Conservation (phyloP, 2,797 vertebrate species). For the Kryptolebias ocellatus region DNA sequence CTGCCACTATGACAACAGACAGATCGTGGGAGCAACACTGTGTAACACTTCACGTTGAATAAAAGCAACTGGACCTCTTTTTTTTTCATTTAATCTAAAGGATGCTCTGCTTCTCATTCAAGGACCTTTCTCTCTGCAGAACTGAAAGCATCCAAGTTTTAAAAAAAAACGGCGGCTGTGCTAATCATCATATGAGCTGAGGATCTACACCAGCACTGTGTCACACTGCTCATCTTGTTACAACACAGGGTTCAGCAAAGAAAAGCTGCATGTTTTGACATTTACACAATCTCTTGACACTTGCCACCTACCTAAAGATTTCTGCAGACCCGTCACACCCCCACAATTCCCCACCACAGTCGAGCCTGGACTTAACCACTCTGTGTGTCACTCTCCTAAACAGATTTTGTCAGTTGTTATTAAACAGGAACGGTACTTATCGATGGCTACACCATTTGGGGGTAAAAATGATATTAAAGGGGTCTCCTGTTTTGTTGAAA, state of each 20-base stretch:
- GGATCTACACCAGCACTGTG: neutral
- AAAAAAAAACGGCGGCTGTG: neutral
- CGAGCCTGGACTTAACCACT: neutral
- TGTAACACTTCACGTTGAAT: too few species aligned
- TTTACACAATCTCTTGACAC: neutral
- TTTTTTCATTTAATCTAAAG: too few species aligned
- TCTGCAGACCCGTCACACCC: neutral
- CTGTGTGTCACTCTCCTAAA: neutral
- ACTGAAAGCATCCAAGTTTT: too few species aligned
- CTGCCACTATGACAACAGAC: too few species aligned
- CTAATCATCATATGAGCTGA: too few species aligned
- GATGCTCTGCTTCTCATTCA: too few species aligned
- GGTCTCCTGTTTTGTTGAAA: constrained; percentile 6
- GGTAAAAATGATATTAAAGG: neutral
- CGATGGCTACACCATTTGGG: neutral
- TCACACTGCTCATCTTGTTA: neutral
- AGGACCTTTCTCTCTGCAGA: too few species aligned
- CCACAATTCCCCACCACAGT: neutral
- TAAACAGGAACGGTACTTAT: neutral
- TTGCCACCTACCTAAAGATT: neutral
- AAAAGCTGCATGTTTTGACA: neutral
- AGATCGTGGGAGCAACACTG: too few species aligned
- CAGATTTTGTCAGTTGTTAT: neutral
- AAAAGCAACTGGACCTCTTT: too few species aligned
- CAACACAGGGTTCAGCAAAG: neutral